Evolutionary conservation across 2,888 invertebrate species (phyloP), one percentile per base, ranked within the genome.

Genomic region (Apodemia hepburni): DNA sequence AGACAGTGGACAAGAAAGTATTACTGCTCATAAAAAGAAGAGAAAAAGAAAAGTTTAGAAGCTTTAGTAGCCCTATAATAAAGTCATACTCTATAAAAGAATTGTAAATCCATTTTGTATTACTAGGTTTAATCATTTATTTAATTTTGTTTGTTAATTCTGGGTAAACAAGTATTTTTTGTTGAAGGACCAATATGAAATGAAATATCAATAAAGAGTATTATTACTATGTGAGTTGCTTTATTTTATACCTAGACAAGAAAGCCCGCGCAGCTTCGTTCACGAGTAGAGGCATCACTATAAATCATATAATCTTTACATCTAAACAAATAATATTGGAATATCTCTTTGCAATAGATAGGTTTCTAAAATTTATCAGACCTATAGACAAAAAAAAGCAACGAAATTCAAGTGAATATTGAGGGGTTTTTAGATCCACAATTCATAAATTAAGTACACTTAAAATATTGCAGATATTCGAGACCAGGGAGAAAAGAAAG

Each of bases 1-100:
- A 70, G 96, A 96, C 73, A 97, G 97, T 75, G 98, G 97, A 1
- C 97, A 98, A 82, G 97, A 97, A 79, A 97, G 97, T 71, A 93
- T 97, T 62, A 95, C 97, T 61, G 96, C 97, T 51, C 97, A 97
- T 79, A 97, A 97, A 79, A 94, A 94, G 76, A 95, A 95, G 79
- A 95, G 96, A 76, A 93, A 95, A 78, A 93, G 94, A 79, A 94
- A 85, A 81, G 74, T 84, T 73, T 87, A 75, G 80, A 70, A 65
- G 68, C 70, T 77, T 76, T 78, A 77, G 71, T 68, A 76, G 75
- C 76, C 75, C 77, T 79, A 81, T 42, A 71, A 67, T 35, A 9
- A 33, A 38, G 57, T 9, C 47, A 47, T 47, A 62, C 47, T 15
- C 29, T 35, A 51, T 33, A 51, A 35, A 47, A 27, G 1, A 54